Evolutionary conservation across 2,888 invertebrate species (phyloP), one percentile per base, ranked within the genome.

Genomic region (Parnassius glacialis): DNA sequence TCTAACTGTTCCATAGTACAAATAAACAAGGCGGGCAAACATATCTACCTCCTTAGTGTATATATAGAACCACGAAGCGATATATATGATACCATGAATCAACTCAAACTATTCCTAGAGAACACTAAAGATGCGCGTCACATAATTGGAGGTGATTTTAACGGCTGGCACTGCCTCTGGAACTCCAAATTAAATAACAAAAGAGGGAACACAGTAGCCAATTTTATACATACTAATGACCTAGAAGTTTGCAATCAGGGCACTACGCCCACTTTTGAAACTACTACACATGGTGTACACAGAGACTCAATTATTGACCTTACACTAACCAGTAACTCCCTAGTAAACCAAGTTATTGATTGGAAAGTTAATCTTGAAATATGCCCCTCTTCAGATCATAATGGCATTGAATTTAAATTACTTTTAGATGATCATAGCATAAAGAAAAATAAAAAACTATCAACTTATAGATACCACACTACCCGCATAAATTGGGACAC

Each of bases 281-380:
- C 54, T 43, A 10, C 13, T n/a, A 43, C 54, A 13, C 54, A 54
- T 13, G 41, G 41, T 7, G 13, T 12, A 12, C 13, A 43, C 9
- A 25, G 54, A 7, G n/a, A 54, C 10, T 54, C 54, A 13, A 44
- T 54, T 5, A 54, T 53, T 41, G 53, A 53, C 12, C 53, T 53
- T 3, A 53, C 53, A 5, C 9, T 53, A 53, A 43, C 43, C n/a
- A 41, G 25, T 12, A 43, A 53, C 13, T 11, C 12, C 2, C 11
- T 10, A 10, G 43, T 11, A 12, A 53, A 43, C 41, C 11, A 25
- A 41, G n/a, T 53, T 5, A n/a, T 12, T 2, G 25, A 53, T 7
- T 53, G 53, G 53, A 53, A 53, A 12, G 16, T 53, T 20, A 20
- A 51, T 20, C 20, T 25, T 25, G 25, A 25, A 25, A 25, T 25